Evolutionary conservation across 2,113 vertebrate genomes (phyloP).

Genomic region (Oceanodroma tethys): DNA sequence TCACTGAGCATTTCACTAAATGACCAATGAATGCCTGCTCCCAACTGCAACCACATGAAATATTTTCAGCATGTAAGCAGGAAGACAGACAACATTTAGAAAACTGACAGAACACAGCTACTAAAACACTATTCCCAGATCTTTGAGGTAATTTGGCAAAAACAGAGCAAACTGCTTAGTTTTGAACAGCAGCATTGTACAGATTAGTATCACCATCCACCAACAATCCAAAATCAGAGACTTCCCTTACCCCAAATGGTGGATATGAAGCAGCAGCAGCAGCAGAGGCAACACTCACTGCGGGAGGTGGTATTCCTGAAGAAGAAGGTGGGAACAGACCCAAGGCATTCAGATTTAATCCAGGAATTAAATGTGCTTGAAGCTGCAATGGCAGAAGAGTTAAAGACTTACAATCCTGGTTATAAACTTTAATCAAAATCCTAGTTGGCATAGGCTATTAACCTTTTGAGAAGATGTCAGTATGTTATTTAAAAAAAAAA

Average conservation of each 20-base stretch:
- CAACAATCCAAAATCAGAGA: background rate
- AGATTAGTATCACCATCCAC: background rate
- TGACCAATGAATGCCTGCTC: background rate
- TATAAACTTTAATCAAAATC: background rate
- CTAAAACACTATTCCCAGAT: background rate
- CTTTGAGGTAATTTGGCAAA: background rate
- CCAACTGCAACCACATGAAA: background rate
- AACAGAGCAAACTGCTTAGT: background rate
- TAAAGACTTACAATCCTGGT: conserved; percentile 9
- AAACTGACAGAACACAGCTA: background rate
- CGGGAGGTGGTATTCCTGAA: conserved; percentile 87
- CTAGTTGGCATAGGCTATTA: background rate
- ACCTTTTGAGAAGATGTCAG: background rate
- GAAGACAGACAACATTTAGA: background rate
- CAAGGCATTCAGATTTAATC: conserved; percentile 96
- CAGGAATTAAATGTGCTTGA: conserved; percentile 98
- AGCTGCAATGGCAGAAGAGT: conserved; percentile 79
- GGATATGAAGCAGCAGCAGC: conserved; percentile 85
- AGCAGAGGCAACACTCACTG: conserved; percentile 84
- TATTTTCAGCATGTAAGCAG: background rate
- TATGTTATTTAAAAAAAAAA: background rate
- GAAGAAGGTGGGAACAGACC: conserved; percentile 92
- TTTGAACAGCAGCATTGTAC: background rate
- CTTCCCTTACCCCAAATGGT: conserved; percentile 88
- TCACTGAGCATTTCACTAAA: background rate